Evolutionary conservation across 1,140 invertebrate genomes (phyloP).

Genomic region (Leguminivora glycinivorella): DNA sequence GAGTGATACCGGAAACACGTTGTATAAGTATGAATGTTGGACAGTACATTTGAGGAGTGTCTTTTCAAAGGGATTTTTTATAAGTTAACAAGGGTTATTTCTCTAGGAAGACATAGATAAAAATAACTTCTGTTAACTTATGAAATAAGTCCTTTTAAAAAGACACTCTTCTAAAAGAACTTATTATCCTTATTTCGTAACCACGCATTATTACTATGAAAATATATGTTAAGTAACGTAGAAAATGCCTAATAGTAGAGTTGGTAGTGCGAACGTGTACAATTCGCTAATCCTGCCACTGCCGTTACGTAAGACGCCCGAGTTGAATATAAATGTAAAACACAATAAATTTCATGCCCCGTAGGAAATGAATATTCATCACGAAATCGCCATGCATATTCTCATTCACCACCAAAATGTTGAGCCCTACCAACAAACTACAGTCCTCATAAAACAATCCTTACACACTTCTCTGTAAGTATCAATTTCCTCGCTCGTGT

Average conservation of each 20-base stretch:
- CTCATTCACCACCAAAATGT: slow-evolving; percentile 72
- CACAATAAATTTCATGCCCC: slow-evolving; percentile 79
- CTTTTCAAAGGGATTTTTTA: too few species aligned
- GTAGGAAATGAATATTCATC: slow-evolving; percentile 80
- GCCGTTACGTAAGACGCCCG: slow-evolving; percentile 78
- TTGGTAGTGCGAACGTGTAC: slow-evolving; percentile 66
- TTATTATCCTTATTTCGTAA: too few species aligned
- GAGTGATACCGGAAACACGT: too few species aligned
- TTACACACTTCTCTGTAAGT: slow-evolving; percentile 53
- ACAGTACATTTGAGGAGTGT: too few species aligned
- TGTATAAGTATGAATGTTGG: too few species aligned
- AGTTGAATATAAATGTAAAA: slow-evolving; percentile 79
- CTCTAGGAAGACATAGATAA: too few species aligned
- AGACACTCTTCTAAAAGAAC: too few species aligned
- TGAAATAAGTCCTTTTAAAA: too few species aligned
- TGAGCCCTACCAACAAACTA: slow-evolving; percentile 50
- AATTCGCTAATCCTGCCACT: slow-evolving; percentile 76
- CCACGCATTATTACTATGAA: too few species aligned
- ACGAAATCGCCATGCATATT: slow-evolving; percentile 79
- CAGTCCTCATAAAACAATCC: slow-evolving; percentile 55
- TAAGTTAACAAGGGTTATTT: too few species aligned
- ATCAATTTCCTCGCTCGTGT: slow-evolving; percentile 51
- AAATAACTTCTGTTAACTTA: too few species aligned
- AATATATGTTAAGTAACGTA: too few species aligned
- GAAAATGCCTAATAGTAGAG: slow-evolving; percentile 48